Evolutionary conservation across 1,140 invertebrate genomes (phyloP).

Genomic region (Lepidurus arcticus): DNA sequence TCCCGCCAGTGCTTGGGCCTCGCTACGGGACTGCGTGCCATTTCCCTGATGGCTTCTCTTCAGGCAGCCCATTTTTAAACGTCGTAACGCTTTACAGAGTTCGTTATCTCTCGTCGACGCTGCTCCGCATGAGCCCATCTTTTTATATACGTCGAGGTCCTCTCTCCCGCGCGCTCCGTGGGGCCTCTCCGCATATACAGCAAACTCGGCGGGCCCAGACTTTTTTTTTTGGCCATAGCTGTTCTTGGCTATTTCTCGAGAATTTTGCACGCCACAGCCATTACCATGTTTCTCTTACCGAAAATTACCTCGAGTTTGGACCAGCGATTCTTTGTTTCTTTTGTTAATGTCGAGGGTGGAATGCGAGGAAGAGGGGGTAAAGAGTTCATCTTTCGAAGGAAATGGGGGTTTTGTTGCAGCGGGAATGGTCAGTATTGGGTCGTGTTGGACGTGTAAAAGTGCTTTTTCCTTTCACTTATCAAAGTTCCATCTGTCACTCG

Average conservation of each 20-base stretch:
- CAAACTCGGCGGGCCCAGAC: constrained; percentile 12
- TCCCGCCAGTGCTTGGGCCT: constrained; percentile 20
- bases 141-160: constrained; percentile 11
- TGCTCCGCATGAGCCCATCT: constrained; percentile 20
- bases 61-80: constrained; percentile 21
- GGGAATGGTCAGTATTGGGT: constrained; percentile 4
- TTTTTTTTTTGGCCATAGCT: background rate
- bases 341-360: background rate
- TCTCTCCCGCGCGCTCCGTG: constrained; percentile 20
- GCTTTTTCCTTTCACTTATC: background rate
- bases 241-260: background rate
- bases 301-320: background rate
- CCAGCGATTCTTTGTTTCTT: background rate
- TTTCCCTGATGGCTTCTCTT: constrained; percentile 21
- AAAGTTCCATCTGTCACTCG: constrained; percentile 18
- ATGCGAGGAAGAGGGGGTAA: background rate
- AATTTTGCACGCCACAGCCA: constrained; percentile 4
- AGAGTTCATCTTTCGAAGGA: background rate
- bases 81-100: constrained; percentile 21
- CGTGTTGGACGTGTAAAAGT: background rate
- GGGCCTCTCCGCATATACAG: constrained; percentile 6
- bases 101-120: constrained; percentile 20
- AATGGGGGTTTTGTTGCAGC: background rate
- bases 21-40: constrained; percentile 20
- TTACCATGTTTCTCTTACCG: background rate